Percentiles rank a stretch among this genome's conserved stretches.
phyloP scores from a whole-genome alignment of 2,888 invertebrate species.

The Amphipoea lucens region DNA sequence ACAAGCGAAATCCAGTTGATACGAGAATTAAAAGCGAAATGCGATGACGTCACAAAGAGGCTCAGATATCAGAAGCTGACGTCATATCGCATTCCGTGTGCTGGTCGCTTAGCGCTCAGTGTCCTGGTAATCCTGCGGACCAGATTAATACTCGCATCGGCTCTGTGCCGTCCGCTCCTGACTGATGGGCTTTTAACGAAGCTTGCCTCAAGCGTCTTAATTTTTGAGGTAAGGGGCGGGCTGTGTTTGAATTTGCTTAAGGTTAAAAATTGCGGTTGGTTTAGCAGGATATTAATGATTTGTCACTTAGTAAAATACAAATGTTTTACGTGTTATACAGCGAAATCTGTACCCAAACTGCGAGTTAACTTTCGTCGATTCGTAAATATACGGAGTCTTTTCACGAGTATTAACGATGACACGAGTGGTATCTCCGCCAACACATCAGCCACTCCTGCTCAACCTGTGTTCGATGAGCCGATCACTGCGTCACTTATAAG shows the following conservation, averaged over 20 bases:
- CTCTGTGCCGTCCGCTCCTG: slow-evolving; percentile 39
- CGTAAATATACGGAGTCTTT: background rate
- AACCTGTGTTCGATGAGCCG: slow-evolving; percentile 52
- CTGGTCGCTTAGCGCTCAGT: slow-evolving; percentile 17
- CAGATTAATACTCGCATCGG: slow-evolving; percentile 59
- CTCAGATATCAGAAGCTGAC: slow-evolving; percentile 43
- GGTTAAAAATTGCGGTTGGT: slow-evolving; percentile 11
- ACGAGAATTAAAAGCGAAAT: slow-evolving; percentile 32
- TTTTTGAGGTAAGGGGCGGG: slow-evolving; percentile 27
- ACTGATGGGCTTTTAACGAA: slow-evolving; percentile 53
- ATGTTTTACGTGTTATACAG: background rate
- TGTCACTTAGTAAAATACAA: background rate
- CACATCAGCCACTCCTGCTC: slow-evolving; percentile 31
- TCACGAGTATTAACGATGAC: slow-evolving; percentile 2
- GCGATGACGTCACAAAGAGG: slow-evolving; percentile 51
- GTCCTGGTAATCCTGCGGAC: slow-evolving; percentile 57
- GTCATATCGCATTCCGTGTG: slow-evolving; percentile 60
- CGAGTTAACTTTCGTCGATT: background rate
- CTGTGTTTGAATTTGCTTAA: slow-evolving; percentile 23
- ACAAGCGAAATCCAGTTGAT: slow-evolving; percentile 19
- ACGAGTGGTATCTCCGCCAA: slow-evolving; percentile 3
- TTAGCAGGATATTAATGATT: background rate
- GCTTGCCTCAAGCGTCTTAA: slow-evolving; percentile 14
- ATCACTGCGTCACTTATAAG: slow-evolving; percentile 52
- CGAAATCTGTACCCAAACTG: background rate